Percentiles rank a stretch among this genome's conserved stretches.
These are phyloP conservation scores for Aromia moschata DNA, from an alignment of 2,888 invertebrate species.

Conservation along the genomic window DNA sequence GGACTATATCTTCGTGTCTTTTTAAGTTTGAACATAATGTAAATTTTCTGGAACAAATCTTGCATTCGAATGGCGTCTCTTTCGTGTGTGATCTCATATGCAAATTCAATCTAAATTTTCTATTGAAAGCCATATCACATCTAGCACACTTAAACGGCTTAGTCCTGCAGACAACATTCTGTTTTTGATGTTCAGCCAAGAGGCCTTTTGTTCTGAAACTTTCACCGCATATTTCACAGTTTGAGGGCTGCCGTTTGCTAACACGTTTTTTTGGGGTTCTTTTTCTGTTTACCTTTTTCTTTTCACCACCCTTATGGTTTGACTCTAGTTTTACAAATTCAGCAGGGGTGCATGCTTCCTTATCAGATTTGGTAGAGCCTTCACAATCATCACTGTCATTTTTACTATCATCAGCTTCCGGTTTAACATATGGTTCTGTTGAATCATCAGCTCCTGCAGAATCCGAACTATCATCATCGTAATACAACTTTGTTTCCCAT, in stretches of 20 bases:
- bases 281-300: too few relatives aligned
- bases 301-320: too few relatives aligned
- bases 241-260: slow-evolving; percentile 5
- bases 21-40: slow-evolving; percentile 31
- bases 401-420: slow-evolving; percentile 10
- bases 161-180: slow-evolving; percentile 18
- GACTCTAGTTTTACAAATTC: too few relatives aligned
- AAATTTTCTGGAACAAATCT: slow-evolving; percentile 36
- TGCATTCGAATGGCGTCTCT: slow-evolving; percentile 35
- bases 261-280: neutral
- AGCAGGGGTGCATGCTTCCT: too few relatives aligned
- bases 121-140: slow-evolving; percentile 30
- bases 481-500: slow-evolving; percentile 10
- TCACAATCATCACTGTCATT: neutral
- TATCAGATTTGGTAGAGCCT: neutral
- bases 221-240: slow-evolving; percentile 17
- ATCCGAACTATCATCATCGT: neutral
- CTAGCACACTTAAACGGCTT: slow-evolving; percentile 30
- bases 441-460: neutral
- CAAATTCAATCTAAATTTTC: slow-evolving; percentile 25
- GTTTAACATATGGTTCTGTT: neutral
- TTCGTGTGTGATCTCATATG: slow-evolving; percentile 35
- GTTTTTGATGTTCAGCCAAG: slow-evolving; percentile 14
- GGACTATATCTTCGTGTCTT: slow-evolving; percentile 38
- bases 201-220: slow-evolving; percentile 11